Base-by-base conservation (phyloP, 1,140 invertebrate species). In the Gryllus bimaculatus region DNA sequence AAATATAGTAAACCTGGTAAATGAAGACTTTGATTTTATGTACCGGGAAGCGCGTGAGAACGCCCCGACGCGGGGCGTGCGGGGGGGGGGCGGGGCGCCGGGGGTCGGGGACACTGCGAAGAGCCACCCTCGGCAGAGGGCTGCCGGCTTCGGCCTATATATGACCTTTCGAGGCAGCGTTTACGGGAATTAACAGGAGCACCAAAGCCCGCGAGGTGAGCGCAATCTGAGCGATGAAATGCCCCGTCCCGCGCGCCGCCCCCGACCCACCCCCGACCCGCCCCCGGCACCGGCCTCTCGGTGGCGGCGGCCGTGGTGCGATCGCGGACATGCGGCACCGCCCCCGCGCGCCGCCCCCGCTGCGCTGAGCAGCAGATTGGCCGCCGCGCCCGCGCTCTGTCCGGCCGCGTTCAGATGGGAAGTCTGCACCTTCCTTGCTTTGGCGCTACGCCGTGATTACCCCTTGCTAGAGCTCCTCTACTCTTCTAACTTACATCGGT, bases 1-100 rank as follows among this genome's bases (percentile, higher is more conserved):
- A 66, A 66, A 66, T 66, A 66, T 66, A 66, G 54, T 66, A 66
- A 66, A n/a, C n/a, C 54, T 66, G 54, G 54, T 66, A 66, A 66
- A 66, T 66, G 54, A 66, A 66, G 54, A 66, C 54, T 66, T 66
- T 66, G 54, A 66, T 66, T 66, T 66, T 66, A 66, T 66, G 54
- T 66, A 66, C 54, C 54, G 54, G 54, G 10, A 18, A 66, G 54
- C 10, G 54, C 54, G 54, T n/a, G 54, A 18, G 54, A 10, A 66
- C 10, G 18, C 54, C 18, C 2, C 10, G 54, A 7, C 10, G 54
- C 18, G 3, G 10, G 54, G 54, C 54, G 54, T 0, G 54, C 0
- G 7, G 54, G 54, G 10, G 54, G 2, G 10, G 10, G 54, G 54
- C 2, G 54, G 18, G 54, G 54, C 1, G 54, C 0, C 0, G 54